A percentile compares a stretch with the other conserved stretches of the same genome.
These are phyloP conservation scores for Bombus terrestris DNA, from an alignment of 1,140 invertebrate species.

Conservation along the genomic window DNA sequence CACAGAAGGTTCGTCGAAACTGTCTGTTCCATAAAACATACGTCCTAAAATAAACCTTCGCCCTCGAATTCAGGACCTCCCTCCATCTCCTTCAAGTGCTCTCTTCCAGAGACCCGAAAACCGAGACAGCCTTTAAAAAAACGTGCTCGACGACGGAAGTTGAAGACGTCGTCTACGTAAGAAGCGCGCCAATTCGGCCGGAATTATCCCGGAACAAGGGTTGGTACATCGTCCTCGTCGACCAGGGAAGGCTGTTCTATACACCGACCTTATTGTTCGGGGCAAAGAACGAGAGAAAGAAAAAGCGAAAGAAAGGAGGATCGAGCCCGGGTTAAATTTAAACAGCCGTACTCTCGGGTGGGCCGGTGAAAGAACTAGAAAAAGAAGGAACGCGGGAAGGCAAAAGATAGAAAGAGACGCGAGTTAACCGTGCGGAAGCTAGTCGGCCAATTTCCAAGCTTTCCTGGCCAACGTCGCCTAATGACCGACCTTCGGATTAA, in stretches of 20 bases:
- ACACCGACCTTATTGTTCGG: constrained; percentile 11
- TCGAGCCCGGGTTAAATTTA: constrained; percentile 36
- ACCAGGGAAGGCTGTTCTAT: neutral
- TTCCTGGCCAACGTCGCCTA: constrained; percentile 2
- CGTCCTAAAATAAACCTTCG: neutral
- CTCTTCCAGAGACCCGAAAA: neutral
- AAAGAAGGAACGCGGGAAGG: neutral
- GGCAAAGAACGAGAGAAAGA: neutral
- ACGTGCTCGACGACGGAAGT: neutral
- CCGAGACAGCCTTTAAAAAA: neutral
- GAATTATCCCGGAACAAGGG: constrained; percentile 14
- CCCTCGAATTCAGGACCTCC: neutral
- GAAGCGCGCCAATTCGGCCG: neutral
- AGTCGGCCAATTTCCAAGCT: constrained; percentile 11
- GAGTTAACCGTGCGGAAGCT: neutral
- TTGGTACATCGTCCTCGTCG: neutral
- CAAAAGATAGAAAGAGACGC: neutral
- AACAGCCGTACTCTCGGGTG: constrained; percentile 5
- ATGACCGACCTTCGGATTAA: constrained; percentile 28
- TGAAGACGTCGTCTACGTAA: neutral
- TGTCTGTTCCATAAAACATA: neutral
- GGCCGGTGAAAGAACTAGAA: neutral
- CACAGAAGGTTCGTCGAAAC: neutral
- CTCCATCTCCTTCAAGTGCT: neutral
- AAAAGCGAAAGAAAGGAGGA: constrained; percentile 40